phyloP scores from a whole-genome alignment of 92 coral and sea anemone genomes.

The Zoanthus solanderi region DNA sequence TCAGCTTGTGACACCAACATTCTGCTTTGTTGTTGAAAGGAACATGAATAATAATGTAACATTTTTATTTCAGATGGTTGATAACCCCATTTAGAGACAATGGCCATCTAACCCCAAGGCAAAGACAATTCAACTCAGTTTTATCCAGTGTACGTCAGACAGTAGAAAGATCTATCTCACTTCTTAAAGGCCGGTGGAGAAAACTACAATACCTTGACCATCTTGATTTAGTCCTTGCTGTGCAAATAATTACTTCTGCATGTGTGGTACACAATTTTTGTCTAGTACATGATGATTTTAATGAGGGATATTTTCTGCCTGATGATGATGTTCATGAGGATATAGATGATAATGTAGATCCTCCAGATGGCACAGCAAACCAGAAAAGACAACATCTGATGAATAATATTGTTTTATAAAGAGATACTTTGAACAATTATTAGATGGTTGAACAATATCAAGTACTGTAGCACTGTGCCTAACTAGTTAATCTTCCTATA shows the following conservation, averaged over 20 bases:
- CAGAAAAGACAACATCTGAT: constrained; percentile 2
- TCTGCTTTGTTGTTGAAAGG: constrained; percentile 1
- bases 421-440: not conserved
- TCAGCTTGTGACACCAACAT: not conserved
- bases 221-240: constrained; percentile 17
- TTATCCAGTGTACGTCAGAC: constrained; percentile 17
- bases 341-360: not conserved
- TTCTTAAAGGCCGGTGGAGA: constrained; percentile 33
- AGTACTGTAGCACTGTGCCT: not conserved
- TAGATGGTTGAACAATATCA: not conserved
- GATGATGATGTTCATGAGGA: constrained; percentile 5
- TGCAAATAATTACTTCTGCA: constrained; percentile 14
- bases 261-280: constrained; percentile 18
- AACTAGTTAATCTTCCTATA: not conserved
- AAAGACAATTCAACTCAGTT: constrained; percentile 27
- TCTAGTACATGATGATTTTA: constrained; percentile 29
- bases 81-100: constrained; percentile 25
- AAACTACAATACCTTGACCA: constrained; percentile 27
- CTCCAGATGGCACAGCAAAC: constrained; percentile 11
- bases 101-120: constrained; percentile 32
- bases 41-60: not conserved
- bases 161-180: constrained; percentile 28
- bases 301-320: constrained; percentile 19
- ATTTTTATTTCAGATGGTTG: constrained; percentile 19
- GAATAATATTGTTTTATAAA: not conserved